These are phyloP conservation scores for Drosophila saltans DNA, from an alignment of 1,140 invertebrate genomes.

Conservation along the genomic window DNA sequence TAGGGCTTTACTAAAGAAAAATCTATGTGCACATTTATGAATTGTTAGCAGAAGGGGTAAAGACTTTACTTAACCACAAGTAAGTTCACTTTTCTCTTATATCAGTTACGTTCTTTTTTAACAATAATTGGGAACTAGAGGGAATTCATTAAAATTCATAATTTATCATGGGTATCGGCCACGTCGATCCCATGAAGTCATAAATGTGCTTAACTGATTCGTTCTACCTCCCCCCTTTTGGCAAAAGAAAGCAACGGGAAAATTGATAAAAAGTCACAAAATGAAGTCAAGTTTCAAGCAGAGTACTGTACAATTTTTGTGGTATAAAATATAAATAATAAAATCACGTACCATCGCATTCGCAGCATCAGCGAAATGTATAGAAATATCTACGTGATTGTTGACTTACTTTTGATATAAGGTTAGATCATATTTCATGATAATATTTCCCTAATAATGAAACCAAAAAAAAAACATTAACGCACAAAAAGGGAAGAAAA, in stretches of 20 bases:
- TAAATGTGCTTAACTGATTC: slow-evolving; percentile 62
- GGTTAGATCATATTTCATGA: slow-evolving; percentile 2
- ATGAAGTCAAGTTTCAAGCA: slow-evolving; percentile 49
- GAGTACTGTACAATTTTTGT: slow-evolving; percentile 5
- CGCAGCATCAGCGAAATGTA: not conserved
- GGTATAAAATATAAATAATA: slow-evolving; percentile 9
- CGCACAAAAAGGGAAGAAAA: not conserved
- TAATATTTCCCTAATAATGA: not conserved
- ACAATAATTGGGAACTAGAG: no score
- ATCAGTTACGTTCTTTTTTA: not conserved
- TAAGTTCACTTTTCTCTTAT: not conserved
- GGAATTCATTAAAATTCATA: not conserved
- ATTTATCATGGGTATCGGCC: not conserved
- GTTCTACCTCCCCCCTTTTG: slow-evolving; percentile 7
- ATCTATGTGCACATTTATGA: slow-evolving; percentile 48
- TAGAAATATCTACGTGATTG: slow-evolving; percentile 6
- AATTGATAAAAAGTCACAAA: slow-evolving; percentile 59
- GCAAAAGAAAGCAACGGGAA: slow-evolving; percentile 25
- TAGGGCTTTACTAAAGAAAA: slow-evolving; percentile 47
- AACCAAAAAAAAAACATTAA: not conserved
- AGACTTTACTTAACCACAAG: not conserved
- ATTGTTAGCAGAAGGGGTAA: slow-evolving; percentile 21
- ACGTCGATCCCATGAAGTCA: slow-evolving; percentile 15
- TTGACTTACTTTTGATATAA: not conserved
- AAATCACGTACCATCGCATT: slow-evolving; percentile 1